Percentiles rank a stretch among this genome's conserved stretches.
phyloP scores from a whole-genome alignment of 2,888 invertebrate species.

The Steromphala cineraria region DNA sequence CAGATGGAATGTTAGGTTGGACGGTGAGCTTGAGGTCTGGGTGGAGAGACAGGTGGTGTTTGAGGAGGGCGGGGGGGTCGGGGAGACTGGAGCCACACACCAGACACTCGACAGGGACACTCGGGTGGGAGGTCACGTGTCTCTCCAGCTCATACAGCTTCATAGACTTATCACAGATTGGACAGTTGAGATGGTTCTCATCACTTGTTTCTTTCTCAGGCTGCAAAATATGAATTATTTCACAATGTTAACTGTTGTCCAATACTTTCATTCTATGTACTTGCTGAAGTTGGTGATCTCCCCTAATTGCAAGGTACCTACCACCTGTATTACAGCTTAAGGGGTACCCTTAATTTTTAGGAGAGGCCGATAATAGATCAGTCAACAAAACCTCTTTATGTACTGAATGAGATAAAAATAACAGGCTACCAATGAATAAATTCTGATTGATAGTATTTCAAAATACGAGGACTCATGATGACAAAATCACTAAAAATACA shows the following conservation, averaged over 20 bases:
- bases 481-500: not conserved
- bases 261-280: too few relatives aligned
- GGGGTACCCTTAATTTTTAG: too few relatives aligned
- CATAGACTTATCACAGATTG: conserved; percentile 81
- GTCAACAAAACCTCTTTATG: too few relatives aligned
- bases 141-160: conserved; percentile 80
- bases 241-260: not conserved
- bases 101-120: conserved; percentile 83
- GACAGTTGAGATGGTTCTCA: conserved; percentile 76
- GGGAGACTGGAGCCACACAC: conserved; percentile 85
- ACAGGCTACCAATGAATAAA: too few relatives aligned
- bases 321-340: too few relatives aligned
- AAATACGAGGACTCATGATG: too few relatives aligned
- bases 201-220: not conserved
- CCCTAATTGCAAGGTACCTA: too few relatives aligned
- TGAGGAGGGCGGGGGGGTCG: conserved; percentile 82
- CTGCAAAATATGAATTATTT: not conserved
- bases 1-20: not conserved
- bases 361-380: too few relatives aligned
- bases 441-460: too few relatives aligned
- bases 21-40: conserved; percentile 29
- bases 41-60: conserved; percentile 83
- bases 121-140: conserved; percentile 83
- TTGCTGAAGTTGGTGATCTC: too few relatives aligned
- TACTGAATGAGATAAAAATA: too few relatives aligned